phyloP scores from a whole-genome alignment of 2,888 invertebrate genomes.

The Noctua janthina region DNA sequence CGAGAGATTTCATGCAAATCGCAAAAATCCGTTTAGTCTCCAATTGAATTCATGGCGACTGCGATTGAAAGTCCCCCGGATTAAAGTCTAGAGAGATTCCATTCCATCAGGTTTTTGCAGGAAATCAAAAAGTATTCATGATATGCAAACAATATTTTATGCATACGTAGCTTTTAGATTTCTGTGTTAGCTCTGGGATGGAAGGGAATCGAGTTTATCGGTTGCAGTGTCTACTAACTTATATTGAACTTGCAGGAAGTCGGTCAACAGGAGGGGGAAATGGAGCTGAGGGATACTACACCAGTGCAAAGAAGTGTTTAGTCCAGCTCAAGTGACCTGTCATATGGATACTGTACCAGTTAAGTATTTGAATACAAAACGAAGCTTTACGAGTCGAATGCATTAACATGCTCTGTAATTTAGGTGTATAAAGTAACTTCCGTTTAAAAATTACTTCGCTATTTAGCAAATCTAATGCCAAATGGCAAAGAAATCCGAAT shows the following conservation, averaged over 20 bases:
- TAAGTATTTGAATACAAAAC: neutral
- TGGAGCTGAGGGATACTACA: neutral
- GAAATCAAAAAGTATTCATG: slow-evolving; percentile 47
- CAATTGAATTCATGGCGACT: slow-evolving; percentile 71
- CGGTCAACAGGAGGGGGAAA: slow-evolving; percentile 16
- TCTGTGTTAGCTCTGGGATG: slow-evolving; percentile 6
- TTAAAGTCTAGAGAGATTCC: slow-evolving; percentile 44
- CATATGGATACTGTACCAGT: neutral
- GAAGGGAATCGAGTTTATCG: slow-evolving; percentile 25
- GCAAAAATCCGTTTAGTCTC: slow-evolving; percentile 72
- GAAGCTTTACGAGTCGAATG: neutral
- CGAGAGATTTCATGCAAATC: slow-evolving; percentile 75
- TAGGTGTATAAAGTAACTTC: neutral
- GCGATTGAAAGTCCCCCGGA: slow-evolving; percentile 58
- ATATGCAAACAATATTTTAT: slow-evolving; percentile 34
- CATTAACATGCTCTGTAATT: neutral
- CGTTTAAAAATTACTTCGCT: neutral
- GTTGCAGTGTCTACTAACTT: slow-evolving; percentile 17
- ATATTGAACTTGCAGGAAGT: slow-evolving; percentile 33
- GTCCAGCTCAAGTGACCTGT: neutral
- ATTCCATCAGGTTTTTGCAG: slow-evolving; percentile 40
- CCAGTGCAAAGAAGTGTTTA: slow-evolving; percentile 10
- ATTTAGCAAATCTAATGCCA: neutral
- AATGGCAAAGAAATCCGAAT: neutral
- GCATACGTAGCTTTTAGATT: slow-evolving; percentile 8